Conservation (phyloP, 2,113 vertebrate species). For the Notiomystis cincta region DNA sequence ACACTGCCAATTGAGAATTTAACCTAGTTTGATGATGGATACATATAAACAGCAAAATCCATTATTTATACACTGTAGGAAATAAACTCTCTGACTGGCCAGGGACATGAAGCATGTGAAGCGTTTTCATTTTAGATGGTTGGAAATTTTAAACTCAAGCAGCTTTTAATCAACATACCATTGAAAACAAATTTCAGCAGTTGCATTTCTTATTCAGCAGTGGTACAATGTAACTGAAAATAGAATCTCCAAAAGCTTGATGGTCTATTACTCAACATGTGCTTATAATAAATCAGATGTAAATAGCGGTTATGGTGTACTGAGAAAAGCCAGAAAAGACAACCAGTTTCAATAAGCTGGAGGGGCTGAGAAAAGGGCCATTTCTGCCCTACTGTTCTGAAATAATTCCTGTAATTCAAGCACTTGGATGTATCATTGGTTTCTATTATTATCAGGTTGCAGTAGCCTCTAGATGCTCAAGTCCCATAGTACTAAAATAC, state of each 20-base stretch:
- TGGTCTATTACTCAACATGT: conserved; percentile 67
- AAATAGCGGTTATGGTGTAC: conserved; percentile 52
- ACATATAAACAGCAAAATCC: conserved; percentile 72
- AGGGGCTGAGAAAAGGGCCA: background rate
- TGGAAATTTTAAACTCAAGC: conserved; percentile 75
- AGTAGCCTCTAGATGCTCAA: background rate
- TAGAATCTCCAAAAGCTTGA: conserved; percentile 69
- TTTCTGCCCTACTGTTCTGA: conserved; percentile 43
- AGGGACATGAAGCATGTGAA: conserved; percentile 61
- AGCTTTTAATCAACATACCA: conserved; percentile 77
- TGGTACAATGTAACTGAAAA: conserved; percentile 70
- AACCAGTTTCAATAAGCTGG: conserved; percentile 13
- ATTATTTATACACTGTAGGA: conserved; percentile 78
- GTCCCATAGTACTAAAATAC: background rate
- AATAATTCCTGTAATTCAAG: conserved; percentile 15
- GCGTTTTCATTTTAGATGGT: conserved; percentile 68
- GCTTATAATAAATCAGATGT: conserved; percentile 65
- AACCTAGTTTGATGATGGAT: conserved; percentile 74
- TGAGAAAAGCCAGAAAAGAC: conserved; percentile 24
- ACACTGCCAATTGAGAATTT: conserved; percentile 68
- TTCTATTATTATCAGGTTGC: background rate
- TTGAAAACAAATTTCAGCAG: conserved; percentile 73
- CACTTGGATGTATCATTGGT: background rate
- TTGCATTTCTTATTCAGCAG: conserved; percentile 65
- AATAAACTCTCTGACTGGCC: conserved; percentile 66